These are phyloP conservation scores for Meteorus cinctellus DNA, from an alignment of 2,888 invertebrate species.

Conservation along the genomic window DNA sequence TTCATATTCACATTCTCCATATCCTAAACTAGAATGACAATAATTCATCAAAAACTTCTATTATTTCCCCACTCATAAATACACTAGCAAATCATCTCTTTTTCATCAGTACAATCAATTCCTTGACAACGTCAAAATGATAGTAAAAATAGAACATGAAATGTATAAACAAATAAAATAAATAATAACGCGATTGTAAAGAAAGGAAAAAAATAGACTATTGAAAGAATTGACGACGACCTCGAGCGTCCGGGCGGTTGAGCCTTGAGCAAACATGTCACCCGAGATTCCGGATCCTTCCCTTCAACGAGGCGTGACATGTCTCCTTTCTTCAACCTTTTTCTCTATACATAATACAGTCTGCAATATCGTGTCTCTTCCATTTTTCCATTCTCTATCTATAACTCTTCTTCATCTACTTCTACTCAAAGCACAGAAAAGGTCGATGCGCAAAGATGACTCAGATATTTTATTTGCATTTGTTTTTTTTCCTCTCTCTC, in stretches of 20 bases:
- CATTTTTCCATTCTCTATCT: not conserved
- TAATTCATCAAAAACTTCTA: too few species aligned
- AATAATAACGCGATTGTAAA: not conserved
- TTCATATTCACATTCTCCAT: too few species aligned
- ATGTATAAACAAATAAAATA: too few species aligned
- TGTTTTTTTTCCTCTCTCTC: not conserved
- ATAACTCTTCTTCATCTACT: not conserved
- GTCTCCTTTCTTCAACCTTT: constrained; percentile 1
- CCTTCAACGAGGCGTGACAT: constrained; percentile 40
- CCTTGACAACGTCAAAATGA: too few species aligned
- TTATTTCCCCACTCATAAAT: too few species aligned
- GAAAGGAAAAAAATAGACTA: not conserved
- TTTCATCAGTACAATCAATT: too few species aligned
- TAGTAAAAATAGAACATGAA: too few species aligned
- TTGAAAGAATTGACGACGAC: constrained; percentile 12
- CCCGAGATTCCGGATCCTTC: constrained; percentile 52
- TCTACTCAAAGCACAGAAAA: not conserved
- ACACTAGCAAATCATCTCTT: too few species aligned
- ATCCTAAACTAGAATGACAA: too few species aligned
- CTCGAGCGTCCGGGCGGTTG: constrained; percentile 35
- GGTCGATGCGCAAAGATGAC: constrained; percentile 8
- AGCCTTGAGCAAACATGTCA: constrained; percentile 50
- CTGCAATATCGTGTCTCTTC: not conserved
- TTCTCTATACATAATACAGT: not conserved
- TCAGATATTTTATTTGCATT: not conserved